phyloP scores from a whole-genome alignment of 2,113 vertebrate genomes.

The Perccottus glenii region DNA sequence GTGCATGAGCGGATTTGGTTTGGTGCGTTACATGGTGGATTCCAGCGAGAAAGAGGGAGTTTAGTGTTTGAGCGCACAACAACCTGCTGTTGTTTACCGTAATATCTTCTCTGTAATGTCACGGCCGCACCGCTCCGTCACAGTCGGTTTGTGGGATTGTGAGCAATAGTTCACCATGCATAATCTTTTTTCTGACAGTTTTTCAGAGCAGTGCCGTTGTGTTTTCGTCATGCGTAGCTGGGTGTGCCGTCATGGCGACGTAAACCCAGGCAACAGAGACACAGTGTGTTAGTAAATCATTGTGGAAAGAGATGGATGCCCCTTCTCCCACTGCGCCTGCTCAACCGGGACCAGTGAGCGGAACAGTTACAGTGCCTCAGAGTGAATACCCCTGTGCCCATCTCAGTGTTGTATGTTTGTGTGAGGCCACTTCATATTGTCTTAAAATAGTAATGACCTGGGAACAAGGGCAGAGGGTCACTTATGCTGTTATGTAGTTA shows the following conservation, averaged over 20 bases:
- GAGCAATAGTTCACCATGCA: constrained; percentile 6
- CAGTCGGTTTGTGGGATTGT: constrained; percentile 2
- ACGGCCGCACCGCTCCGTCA: constrained; percentile 32
- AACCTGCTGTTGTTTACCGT: constrained; percentile 53
- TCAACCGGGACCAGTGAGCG: constrained; percentile 61
- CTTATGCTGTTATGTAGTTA: constrained; percentile 33
- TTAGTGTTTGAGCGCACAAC: constrained; percentile 30
- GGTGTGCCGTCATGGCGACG: constrained; percentile 31
- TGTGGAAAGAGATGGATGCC: constrained; percentile 66
- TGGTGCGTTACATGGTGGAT: constrained; percentile 17
- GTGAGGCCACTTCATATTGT: constrained; percentile 31
- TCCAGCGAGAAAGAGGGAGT: constrained; percentile 23
- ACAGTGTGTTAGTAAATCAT: constrained; percentile 70
- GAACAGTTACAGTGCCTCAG: constrained; percentile 61
- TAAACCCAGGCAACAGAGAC: constrained; percentile 44
- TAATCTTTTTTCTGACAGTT: constrained; percentile 39
- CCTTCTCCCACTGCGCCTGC: constrained; percentile 48
- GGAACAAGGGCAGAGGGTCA: constrained; percentile 27
- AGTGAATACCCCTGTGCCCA: constrained; percentile 48
- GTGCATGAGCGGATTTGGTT: constrained; percentile 51
- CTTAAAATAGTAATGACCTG: constrained; percentile 61
- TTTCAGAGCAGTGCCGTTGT: constrained; percentile 21
- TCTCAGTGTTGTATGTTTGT: constrained; percentile 17
- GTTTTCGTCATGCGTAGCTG: constrained; percentile 44
- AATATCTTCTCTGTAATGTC: constrained; percentile 23